Evolutionary conservation across 2,888 invertebrate species (phyloP).

Genomic region (Platycheirus albimanus): DNA sequence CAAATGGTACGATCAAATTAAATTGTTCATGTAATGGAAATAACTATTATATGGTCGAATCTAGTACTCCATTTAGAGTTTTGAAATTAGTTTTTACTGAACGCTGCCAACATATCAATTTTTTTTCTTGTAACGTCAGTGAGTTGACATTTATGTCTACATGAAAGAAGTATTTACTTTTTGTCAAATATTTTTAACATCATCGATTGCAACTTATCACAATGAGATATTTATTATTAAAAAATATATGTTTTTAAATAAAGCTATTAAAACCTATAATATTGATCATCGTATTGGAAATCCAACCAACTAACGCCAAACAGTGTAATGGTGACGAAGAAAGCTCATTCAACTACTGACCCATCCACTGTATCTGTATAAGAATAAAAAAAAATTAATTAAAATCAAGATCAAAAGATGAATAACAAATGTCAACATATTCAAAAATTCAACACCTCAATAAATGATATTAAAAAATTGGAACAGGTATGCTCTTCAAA

Average conservation of each 20-base stretch:
- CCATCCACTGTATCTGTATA: slow-evolving; percentile 25
- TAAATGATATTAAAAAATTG: slow-evolving; percentile 76
- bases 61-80: no score
- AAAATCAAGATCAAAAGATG: slow-evolving; percentile 54
- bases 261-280: neutral
- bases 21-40: no score
- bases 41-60: no score
- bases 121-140: no score
- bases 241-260: no score
- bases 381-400: slow-evolving; percentile 26
- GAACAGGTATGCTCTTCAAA: slow-evolving; percentile 76
- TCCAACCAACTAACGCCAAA: neutral
- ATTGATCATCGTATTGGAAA: slow-evolving; percentile 31
- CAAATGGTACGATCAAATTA: no score
- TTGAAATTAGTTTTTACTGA: no score
- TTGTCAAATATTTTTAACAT: slow-evolving; percentile 65
- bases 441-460: slow-evolving; percentile 62
- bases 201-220: slow-evolving; percentile 63
- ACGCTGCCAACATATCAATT: no score
- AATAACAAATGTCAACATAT: slow-evolving; percentile 72
- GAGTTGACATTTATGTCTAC: no score
- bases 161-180: slow-evolving; percentile 61
- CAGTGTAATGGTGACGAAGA: slow-evolving; percentile 54
- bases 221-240: no score
- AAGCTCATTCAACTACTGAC: slow-evolving; percentile 28